phyloP scores from a whole-genome alignment of 2,888 invertebrate species.

The Apamea monoglypha region DNA sequence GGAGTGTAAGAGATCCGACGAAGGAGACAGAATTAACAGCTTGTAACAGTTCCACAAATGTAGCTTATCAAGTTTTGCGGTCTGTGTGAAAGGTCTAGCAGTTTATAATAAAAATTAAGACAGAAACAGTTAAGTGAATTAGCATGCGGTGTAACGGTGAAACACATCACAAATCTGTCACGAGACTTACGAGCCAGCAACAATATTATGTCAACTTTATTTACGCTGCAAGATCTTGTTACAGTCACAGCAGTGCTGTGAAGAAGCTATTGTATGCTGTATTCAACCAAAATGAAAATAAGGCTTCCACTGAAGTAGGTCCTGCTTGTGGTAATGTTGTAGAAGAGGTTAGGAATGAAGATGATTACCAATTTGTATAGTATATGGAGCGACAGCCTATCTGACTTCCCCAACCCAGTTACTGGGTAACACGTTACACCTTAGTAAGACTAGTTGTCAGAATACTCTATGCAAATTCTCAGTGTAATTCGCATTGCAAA shows the following conservation, averaged over 20 bases:
- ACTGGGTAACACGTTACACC: neutral
- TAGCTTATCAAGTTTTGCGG: conserved; percentile 48
- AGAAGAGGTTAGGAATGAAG: neutral
- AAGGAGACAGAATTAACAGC: conserved; percentile 14
- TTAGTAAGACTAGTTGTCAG: neutral
- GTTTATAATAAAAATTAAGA: conserved; percentile 59
- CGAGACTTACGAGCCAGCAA: conserved; percentile 67
- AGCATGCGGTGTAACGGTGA: conserved; percentile 74
- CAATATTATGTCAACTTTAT: conserved; percentile 77
- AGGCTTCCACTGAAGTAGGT: neutral
- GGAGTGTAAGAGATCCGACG: conserved; percentile 7
- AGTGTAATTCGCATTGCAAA: no score
- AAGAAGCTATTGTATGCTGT: conserved; percentile 6
- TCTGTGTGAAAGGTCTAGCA: conserved; percentile 53
- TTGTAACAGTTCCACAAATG: conserved; percentile 45
- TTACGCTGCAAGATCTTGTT: conserved; percentile 48
- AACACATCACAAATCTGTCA: conserved; percentile 73
- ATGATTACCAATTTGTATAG: neutral
- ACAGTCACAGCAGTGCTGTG: conserved; percentile 30
- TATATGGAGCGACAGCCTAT: neutral
- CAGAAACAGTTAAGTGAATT: conserved; percentile 72
- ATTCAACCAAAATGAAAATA: neutral
- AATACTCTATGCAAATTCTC: neutral
- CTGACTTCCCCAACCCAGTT: neutral
- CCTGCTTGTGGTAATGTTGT: neutral